Conservation (phyloP, 1,140 invertebrate genomes). For the Nixonia krombeini region DNA sequence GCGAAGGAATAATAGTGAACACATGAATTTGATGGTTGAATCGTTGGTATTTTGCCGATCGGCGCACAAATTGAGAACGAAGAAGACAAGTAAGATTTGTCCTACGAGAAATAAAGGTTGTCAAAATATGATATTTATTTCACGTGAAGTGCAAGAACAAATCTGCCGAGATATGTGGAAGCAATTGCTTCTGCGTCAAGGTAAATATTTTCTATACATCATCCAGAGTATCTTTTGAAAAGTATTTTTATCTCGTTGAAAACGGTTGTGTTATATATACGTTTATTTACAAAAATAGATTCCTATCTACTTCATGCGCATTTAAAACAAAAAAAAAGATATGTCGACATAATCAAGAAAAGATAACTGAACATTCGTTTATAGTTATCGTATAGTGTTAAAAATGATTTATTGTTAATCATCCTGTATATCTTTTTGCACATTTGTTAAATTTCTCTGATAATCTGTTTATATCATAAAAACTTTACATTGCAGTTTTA, state of each 20-base stretch:
- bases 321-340: slow-evolving; percentile 13
- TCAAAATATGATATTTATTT: slow-evolving; percentile 23
- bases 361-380: no score
- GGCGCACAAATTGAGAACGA: slow-evolving; percentile 16
- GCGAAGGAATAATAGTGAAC: background rate
- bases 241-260: slow-evolving; percentile 1
- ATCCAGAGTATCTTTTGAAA: background rate
- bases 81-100: slow-evolving; percentile 13
- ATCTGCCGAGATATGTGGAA: slow-evolving; percentile 10
- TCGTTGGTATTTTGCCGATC: slow-evolving; percentile 34
- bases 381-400: no score
- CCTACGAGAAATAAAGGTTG: slow-evolving; percentile 7
- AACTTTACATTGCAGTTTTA: no score
- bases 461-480: no score
- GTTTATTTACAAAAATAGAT: background rate
- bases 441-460: no score
- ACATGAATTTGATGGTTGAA: slow-evolving; percentile 39
- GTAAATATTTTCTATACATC: slow-evolving; percentile 1
- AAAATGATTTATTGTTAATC: no score
- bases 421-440: no score
- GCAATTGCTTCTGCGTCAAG: slow-evolving; percentile 16
- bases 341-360: background rate
- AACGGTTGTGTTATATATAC: background rate
- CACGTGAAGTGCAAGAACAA: slow-evolving; percentile 1
- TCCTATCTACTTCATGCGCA: background rate